Percentiles rank a stretch among this genome's conserved stretches.
Evolutionary conservation across 2,113 vertebrate species (phyloP).

Genomic region (Chaetorhynchus papuensis): DNA sequence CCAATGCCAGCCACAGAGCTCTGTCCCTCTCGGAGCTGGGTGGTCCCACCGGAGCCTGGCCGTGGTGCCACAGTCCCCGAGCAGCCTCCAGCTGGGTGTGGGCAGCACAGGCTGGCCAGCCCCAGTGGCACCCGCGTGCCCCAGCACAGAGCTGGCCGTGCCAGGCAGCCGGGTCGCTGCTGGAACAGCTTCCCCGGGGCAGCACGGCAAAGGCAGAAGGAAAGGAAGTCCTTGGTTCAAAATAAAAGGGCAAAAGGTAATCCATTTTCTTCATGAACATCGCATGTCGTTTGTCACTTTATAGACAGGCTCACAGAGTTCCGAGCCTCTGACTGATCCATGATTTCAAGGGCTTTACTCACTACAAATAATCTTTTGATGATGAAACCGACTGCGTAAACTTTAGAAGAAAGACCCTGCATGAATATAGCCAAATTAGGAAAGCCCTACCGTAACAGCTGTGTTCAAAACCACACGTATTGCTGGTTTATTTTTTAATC

Average conservation of each 20-base stretch:
- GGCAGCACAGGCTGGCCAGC: not conserved
- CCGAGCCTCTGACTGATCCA: not conserved
- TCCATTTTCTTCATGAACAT: fast-evolving
- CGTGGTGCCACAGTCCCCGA: fast-evolving
- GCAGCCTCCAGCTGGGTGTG: not conserved
- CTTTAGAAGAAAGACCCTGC: not conserved
- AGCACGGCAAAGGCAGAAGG: not conserved
- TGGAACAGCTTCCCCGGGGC: not conserved
- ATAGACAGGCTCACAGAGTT: fast-evolving
- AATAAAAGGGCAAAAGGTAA: not conserved
- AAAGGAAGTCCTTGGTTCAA: not conserved
- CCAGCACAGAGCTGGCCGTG: not conserved
- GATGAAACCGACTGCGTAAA: not conserved
- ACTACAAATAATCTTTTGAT: constrained; percentile 9
- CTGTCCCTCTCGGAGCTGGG: fast-evolving
- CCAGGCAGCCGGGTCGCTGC: fast-evolving
- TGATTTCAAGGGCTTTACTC: not conserved
- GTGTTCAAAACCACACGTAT: not conserved
- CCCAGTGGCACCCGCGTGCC: fast-evolving
- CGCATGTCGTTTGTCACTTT: not conserved
- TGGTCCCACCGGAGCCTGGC: fast-evolving
- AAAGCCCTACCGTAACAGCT: constrained; percentile 8
- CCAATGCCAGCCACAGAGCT: not conserved
- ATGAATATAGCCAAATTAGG: constrained; percentile 57
- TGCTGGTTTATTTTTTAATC: constrained; percentile 8